Percentiles rank a stretch among this genome's conserved stretches.
These are phyloP conservation scores for Caenorhabditis tropicalis DNA, from an alignment of 1,140 invertebrate genomes.

Conservation along the genomic window DNA sequence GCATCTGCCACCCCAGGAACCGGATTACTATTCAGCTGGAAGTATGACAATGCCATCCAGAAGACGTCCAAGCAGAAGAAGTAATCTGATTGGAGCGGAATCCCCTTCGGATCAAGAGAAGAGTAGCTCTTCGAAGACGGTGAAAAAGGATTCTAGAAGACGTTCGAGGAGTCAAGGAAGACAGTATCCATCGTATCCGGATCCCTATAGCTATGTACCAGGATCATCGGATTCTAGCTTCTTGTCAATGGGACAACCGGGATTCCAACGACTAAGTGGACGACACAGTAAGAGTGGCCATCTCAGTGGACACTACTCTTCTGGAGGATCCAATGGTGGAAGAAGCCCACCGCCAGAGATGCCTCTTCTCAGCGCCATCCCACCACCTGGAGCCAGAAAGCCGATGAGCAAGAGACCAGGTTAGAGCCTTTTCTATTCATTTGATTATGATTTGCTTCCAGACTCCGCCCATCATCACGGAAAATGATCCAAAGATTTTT, in stretches of 20 bases:
- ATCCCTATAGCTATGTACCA: background rate
- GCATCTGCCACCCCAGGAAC: background rate
- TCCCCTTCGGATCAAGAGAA: conserved; percentile 24
- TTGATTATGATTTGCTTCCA: background rate
- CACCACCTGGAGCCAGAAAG: conserved; percentile 36
- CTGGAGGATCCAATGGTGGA: conserved; percentile 55
- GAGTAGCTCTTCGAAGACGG: background rate
- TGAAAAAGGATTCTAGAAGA: background rate
- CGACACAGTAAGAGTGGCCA: conserved; percentile 45
- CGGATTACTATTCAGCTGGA: background rate
- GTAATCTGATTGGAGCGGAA: background rate
- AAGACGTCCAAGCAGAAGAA: background rate
- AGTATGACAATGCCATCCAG: background rate
- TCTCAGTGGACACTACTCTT: conserved; percentile 46
- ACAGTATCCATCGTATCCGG: background rate
- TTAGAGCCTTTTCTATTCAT: background rate
- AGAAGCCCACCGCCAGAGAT: conserved; percentile 51
- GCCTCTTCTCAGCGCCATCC: conserved; percentile 27
- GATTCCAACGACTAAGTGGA: conserved; percentile 1
- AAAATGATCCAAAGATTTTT: background rate
- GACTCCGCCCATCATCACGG: conserved; percentile 18
- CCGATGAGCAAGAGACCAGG: conserved; percentile 24
- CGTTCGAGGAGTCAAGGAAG: conserved; percentile 8
- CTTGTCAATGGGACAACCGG: background rate
- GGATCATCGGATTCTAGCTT: conserved; percentile 30